Evolutionary conservation across 2,797 vertebrate species (phyloP).

Genomic region (Ara ararauna): DNA sequence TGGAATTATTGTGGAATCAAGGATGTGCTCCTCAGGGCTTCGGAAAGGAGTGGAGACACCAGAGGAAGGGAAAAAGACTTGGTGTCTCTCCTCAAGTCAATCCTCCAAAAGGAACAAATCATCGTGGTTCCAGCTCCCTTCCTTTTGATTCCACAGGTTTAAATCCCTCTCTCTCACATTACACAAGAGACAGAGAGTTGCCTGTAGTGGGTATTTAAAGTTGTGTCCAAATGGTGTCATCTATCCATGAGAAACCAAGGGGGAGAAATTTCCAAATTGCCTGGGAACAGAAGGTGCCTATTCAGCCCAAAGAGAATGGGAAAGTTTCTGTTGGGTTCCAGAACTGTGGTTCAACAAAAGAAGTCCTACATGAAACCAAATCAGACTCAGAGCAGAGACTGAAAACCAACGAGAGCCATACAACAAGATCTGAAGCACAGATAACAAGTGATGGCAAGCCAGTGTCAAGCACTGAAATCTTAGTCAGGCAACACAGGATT

Average conservation of each 20-base stretch:
- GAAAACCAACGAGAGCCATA: conserved; percentile 47
- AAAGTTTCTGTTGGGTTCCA: conserved; percentile 60
- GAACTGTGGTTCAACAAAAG: not conserved
- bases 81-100: not conserved
- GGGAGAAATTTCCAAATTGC: conserved; percentile 61
- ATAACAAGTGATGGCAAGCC: conserved; percentile 9
- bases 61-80: conserved; percentile 26
- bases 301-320: conserved; percentile 68
- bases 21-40: not conserved
- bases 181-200: conserved; percentile 79
- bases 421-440: conserved; percentile 46
- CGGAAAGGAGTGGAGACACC: not conserved
- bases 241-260: conserved; percentile 82
- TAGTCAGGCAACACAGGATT: conserved; percentile 15
- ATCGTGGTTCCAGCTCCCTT: conserved; percentile 1
- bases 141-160: conserved; percentile 43
- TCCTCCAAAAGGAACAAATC: conserved; percentile 17
- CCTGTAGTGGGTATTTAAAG: conserved; percentile 75
- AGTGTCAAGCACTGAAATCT: conserved; percentile 39
- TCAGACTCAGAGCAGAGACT: conserved; percentile 30
- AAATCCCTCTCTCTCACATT: conserved; percentile 68
- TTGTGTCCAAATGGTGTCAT: conserved; percentile 67
- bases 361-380: conserved; percentile 39
- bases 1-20: not conserved
- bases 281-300: conserved; percentile 73